A percentile compares a stretch with the other conserved stretches of the same genome.
Conservation (phyloP, 2,797 vertebrate species). For the Sylvilagus floridanus region DNA sequence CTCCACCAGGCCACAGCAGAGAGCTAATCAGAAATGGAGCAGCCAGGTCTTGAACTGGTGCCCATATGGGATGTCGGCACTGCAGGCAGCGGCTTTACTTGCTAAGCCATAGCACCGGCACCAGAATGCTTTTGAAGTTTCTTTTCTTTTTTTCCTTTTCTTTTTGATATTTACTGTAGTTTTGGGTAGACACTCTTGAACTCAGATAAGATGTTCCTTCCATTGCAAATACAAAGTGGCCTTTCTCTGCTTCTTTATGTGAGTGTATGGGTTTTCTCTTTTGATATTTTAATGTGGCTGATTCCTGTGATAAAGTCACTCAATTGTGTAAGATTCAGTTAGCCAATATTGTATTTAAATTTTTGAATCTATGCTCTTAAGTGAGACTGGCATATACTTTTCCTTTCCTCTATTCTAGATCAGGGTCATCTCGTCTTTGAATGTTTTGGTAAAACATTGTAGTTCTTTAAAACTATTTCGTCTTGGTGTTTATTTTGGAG, state of each 20-base stretch:
- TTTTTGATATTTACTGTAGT: not conserved
- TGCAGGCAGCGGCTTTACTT: too few species aligned
- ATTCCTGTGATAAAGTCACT: not conserved
- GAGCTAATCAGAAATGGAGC: too few species aligned
- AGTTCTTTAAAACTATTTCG: not conserved
- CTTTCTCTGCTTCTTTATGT: not conserved
- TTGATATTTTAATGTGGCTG: not conserved
- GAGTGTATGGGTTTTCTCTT: not conserved
- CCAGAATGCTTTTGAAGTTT: too few species aligned
- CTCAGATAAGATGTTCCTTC: not conserved
- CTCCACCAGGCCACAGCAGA: too few species aligned
- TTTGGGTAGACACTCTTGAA: not conserved
- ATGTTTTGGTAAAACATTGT: not conserved
- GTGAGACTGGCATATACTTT: not conserved
- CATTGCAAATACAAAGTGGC: not conserved
- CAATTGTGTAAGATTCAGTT: not conserved
- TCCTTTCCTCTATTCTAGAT: not conserved
- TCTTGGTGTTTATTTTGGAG: not conserved
- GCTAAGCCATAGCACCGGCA: too few species aligned
- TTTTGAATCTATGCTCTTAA: not conserved
- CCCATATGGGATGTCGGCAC: too few species aligned
- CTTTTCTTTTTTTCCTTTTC: too few species aligned
- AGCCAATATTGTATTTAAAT: not conserved
- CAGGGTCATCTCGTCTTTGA: not conserved
- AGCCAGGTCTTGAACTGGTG: too few species aligned